Base-by-base conservation (phyloP, 2,888 invertebrate species). In the Clitarchus hookeri region DNA sequence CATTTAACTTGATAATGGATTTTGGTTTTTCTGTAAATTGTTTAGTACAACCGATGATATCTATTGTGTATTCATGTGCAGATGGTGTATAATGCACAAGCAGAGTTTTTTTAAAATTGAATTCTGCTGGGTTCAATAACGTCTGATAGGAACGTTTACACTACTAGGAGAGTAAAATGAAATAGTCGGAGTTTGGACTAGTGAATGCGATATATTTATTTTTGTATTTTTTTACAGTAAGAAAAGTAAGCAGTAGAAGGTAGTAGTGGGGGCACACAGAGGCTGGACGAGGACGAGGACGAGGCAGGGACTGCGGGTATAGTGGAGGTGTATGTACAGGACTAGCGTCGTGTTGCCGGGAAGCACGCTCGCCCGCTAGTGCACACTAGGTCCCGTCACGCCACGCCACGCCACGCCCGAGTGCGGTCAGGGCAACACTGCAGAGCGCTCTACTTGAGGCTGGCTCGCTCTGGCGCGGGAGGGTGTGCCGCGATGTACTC, bases 401-500 rank as follows among this genome's bases (percentile, higher is more conserved):
- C 11, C n/a, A n/a, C n/a, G n/a, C n/a, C n/a, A 36, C 4, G 36
- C 4, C 36, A 1, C 36, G 36, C 4, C 36, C 36, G n/a, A 65
- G 65, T 8, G 65, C 3, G 16, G 65, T 1, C 23, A 0, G 23
- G n/a, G 0, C 65, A 36, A 2, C 8, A 65, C 11, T 0, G 65
- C 1, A 65, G 65, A 19, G n/a, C 65, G 23, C 65, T 65, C 65
- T 65, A 65, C 23, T 19, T 82, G 82, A 26, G 82, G 13, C 36
- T 19, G 82, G 82, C n/a, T 12, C 27, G 27, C n/a, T 82, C 82
- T 13, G 82, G 82, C 27, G 27, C 23, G 13, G 82, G 82, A 6
- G 82, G 82, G 27, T 82, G 13, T 8, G 82, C 82, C 19, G 82
- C 82, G 82, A 82, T 82, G 82, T 12, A 82, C 82, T 82, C 82